Base-by-base conservation (phyloP, 1,140 invertebrate genomes). In the Drosophila neocordata region DNA sequence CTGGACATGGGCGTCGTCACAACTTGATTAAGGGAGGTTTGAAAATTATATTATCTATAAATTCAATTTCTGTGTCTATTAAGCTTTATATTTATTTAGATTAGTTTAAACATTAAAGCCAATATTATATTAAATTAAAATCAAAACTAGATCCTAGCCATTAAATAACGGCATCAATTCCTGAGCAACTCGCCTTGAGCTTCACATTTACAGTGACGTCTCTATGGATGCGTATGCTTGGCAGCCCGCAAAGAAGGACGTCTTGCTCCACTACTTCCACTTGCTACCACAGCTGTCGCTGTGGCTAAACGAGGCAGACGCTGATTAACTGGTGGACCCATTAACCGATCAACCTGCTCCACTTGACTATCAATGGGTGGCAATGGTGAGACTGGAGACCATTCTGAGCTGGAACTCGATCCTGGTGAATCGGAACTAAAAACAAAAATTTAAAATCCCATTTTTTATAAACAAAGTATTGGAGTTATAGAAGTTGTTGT, bases 341-440 rank as follows among this genome's bases (percentile, higher is more conserved):
- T 92, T 4, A 90, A 61, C 0, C 90, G 75, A 69, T 92, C 91
- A 4, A 87, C 48, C 12, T 68, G 77, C 58, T 87, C 82, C 34
- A 38, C 58, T 13, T 90, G 87, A 15, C 38, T 73, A 13, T 91
- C 91, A 2, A 91, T 91, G 1, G 71, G 75, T 7, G 90, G 87
- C 58, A 91, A 65, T 2, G 91, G 91, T 31, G 91, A 91, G 48
- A 79, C 88, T 18, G 91, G 91, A 1, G 91, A 89, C 91, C 91
- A 92, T 55, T 92, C 91, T 0, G 91, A 92, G 53, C 91, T 83
- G 9, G 91, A 92, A 67, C 91, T 92, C 22, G 91, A 92, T 18
- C 91, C 84, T 0, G 91, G 90, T 5, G 91, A 92, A 58, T 92
- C 91, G 20, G 89, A 90, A 12, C 90, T 91, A 35, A 15, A 61